A percentile compares a stretch with the other conserved stretches of the same genome.
Evolutionary conservation across 2,797 vertebrate genomes (phyloP).

Genomic region (Mormyrops boulengeri): DNA sequence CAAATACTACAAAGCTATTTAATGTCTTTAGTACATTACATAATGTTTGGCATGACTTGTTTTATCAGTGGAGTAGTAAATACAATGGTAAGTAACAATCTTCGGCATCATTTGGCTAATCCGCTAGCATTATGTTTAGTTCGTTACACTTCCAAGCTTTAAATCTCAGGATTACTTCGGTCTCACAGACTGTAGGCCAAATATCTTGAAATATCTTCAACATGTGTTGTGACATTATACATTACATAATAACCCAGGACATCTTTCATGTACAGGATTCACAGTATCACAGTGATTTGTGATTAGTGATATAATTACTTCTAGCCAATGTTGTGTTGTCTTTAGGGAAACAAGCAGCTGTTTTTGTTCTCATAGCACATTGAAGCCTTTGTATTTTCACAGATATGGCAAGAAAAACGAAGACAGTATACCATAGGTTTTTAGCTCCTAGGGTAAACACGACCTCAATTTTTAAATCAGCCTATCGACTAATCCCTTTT

Average conservation of each 20-base stretch:
- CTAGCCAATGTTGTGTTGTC: slow-evolving; percentile 1
- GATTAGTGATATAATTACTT: neutral
- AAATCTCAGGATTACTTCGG: neutral
- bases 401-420: slow-evolving; percentile 78
- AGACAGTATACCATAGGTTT: slow-evolving; percentile 75
- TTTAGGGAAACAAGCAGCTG: neutral
- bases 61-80: neutral
- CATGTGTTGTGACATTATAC: neutral
- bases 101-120: neutral
- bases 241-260: neutral
- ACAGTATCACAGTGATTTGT: neutral
- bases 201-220: neutral
- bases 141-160: neutral
- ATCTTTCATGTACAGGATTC: neutral
- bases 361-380: slow-evolving; percentile 53
- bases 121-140: neutral
- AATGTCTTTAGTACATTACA: neutral
- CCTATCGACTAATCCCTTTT: slow-evolving; percentile 55
- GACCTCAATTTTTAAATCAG: slow-evolving; percentile 49
- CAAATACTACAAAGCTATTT: neutral
- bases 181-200: neutral
- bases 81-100: neutral
- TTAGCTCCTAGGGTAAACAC: slow-evolving; percentile 78
- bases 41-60: neutral
- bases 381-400: slow-evolving; percentile 76